Conservation (phyloP, 2,888 invertebrate genomes). For the Hirtodrosophila histrioides region DNA sequence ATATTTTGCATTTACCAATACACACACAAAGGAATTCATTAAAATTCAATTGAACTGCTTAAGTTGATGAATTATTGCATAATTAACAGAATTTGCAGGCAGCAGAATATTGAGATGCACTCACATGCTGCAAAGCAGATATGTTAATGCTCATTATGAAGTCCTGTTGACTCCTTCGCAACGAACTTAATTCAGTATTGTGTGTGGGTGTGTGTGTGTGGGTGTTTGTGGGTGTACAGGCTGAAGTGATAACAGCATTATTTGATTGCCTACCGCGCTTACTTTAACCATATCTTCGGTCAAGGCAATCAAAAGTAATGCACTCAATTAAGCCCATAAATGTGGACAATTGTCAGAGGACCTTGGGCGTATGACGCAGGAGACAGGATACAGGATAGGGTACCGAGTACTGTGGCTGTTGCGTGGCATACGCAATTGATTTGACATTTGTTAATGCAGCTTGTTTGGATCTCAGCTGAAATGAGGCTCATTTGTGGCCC, state of each 20-base stretch:
- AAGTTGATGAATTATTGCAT: neutral
- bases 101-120: too few relatives aligned
- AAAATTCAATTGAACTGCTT: neutral
- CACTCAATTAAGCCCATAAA: slow-evolving; percentile 72
- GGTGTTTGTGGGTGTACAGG: slow-evolving; percentile 9
- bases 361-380: neutral
- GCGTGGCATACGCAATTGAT: slow-evolving; percentile 29
- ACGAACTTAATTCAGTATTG: neutral
- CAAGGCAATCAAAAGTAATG: slow-evolving; percentile 71
- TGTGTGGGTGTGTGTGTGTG: slow-evolving; percentile 1
- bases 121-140: too few relatives aligned
- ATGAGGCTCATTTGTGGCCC: slow-evolving; percentile 16
- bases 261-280: slow-evolving; percentile 57
- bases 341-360: slow-evolving; percentile 31
- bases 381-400: too few relatives aligned
- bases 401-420: neutral
- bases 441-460: slow-evolving; percentile 28
- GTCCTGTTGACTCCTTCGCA: slow-evolving; percentile 5
- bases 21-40: too few relatives aligned
- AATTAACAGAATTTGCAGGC: neutral
- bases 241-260: slow-evolving; percentile 55
- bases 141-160: slow-evolving; percentile 3
- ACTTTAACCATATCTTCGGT: slow-evolving; percentile 42
- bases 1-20: too few relatives aligned
- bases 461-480: slow-evolving; percentile 9